A percentile compares a stretch with the other conserved stretches of the same genome.
These are phyloP conservation scores for Coendou prehensilis DNA, from an alignment of 2,797 vertebrate genomes.

Conservation along the genomic window DNA sequence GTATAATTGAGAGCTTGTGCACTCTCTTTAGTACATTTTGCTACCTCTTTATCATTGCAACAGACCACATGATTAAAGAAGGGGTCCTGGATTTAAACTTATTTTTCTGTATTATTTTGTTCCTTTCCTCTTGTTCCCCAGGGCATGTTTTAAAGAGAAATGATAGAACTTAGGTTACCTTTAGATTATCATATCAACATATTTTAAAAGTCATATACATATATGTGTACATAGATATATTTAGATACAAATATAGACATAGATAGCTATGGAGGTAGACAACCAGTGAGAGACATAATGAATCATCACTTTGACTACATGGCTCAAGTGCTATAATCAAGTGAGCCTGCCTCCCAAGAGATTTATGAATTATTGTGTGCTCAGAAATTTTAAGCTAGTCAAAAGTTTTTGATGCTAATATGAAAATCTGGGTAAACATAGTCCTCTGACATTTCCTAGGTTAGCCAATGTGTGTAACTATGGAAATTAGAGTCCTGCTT, in stretches of 20 bases:
- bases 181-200: constrained; percentile 32
- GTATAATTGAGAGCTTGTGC: not conserved
- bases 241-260: no score
- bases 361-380: not conserved
- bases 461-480: not conserved
- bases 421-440: not conserved
- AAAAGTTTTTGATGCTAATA: not conserved
- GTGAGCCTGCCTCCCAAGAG: not conserved
- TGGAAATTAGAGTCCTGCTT: not conserved
- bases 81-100: not conserved
- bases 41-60: not conserved
- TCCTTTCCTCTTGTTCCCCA: not conserved
- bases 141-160: constrained; percentile 48
- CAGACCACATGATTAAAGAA: not conserved
- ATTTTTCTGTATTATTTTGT: not conserved
- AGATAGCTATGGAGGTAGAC: no score
- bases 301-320: not conserved
- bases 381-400: constrained; percentile 42
- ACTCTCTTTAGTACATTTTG: not conserved
- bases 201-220: not conserved
- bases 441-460: not conserved
- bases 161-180: constrained; percentile 5
- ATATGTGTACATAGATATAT: not conserved
- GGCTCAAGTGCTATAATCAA: not conserved
- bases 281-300: not conserved